phyloP scores from a whole-genome alignment of 2,113 vertebrate species.

The Esox niger region DNA sequence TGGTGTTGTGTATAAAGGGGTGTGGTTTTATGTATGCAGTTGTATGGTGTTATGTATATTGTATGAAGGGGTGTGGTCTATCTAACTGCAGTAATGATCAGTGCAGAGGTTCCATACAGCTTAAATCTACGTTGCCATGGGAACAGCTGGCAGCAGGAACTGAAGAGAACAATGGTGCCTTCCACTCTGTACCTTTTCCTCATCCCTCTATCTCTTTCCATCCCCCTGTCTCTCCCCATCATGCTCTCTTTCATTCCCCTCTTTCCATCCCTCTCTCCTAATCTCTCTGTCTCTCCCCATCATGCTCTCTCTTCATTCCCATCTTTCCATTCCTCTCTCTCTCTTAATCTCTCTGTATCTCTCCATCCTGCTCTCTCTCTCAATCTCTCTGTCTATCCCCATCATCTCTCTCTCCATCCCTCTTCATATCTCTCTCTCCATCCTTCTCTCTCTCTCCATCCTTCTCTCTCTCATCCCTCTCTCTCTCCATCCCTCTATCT shows the following conservation, averaged over 20 bases:
- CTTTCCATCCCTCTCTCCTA: conserved; percentile 8
- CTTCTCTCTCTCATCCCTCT: conserved; percentile 47
- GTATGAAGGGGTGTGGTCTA: conserved; percentile 37
- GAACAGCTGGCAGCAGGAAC: conserved; percentile 68
- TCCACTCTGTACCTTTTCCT: neutral
- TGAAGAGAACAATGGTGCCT: conserved; percentile 53
- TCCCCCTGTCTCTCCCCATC: conserved; percentile 9
- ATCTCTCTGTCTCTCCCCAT: too few species aligned
- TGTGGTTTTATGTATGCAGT: neutral
- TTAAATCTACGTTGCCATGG: conserved; percentile 76
- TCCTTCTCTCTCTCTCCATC: conserved; percentile 49
- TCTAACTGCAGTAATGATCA: conserved; percentile 49
- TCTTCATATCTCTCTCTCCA: conserved; percentile 14
- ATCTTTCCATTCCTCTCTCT: neutral
- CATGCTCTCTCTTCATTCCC: neutral
- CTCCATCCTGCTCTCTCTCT: conserved; percentile 7
- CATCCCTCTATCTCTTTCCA: conserved; percentile 4
- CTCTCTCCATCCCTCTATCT: conserved; percentile 58
- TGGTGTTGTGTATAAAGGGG: neutral
- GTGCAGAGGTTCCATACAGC: conserved; percentile 51
- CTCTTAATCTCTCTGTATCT: conserved; percentile 2
- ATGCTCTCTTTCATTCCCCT: conserved; percentile 18
- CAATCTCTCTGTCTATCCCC: neutral
- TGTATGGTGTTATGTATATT: too few species aligned
- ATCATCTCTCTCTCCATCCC: neutral